Evolutionary conservation across 1,140 invertebrate species (phyloP), one percentile per base, ranked within the genome.

Genomic region (Aradophagus sp.): DNA sequence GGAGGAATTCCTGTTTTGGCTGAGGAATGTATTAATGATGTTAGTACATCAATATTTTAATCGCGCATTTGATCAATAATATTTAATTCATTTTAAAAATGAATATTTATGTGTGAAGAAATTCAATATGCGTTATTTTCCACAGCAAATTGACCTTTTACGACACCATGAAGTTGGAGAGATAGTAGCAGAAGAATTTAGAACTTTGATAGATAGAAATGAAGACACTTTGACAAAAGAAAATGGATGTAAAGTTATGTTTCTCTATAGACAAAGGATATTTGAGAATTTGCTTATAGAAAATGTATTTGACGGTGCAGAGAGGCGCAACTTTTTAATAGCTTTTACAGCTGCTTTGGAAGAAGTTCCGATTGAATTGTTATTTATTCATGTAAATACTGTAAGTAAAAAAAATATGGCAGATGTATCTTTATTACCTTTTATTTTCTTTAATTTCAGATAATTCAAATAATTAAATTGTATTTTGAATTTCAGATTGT

Each of bases 261-360:
- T 86, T 29, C 78, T 91, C 1, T 91, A 89, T 48, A 89, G 86
- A 69, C 90, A 91, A 74, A 88, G 90, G 70, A 85, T 91, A 74
- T 91, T 91, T 62, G 86, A 89, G 61, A 83, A 85, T 13, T 87
- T 90, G 17, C 78, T 88, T 35, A 79, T 74, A 11, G 79, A 87
- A 56, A 82, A 81, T 63, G 74, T 58, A 17, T 85, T 87, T 36
- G 70, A 84, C 34, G 74, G 77, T 1, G 74, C 80, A 20, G 82
- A 81, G 2, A 89, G 87, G 66, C 85, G 88, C 45, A 84, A 87
- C 50, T 91, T 89, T 83, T 81, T 91, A 10, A 84, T 88, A 35
- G 89, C 90, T 53, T 87, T 92, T 67, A 88, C 88, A 12, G 87
- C 89, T 83, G 86, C 91, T 26, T 76, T 92, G 1, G 87, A 89